These are phyloP conservation scores for Perizoma flavofasciatum DNA, from an alignment of 2,888 invertebrate genomes.

Conservation along the genomic window DNA sequence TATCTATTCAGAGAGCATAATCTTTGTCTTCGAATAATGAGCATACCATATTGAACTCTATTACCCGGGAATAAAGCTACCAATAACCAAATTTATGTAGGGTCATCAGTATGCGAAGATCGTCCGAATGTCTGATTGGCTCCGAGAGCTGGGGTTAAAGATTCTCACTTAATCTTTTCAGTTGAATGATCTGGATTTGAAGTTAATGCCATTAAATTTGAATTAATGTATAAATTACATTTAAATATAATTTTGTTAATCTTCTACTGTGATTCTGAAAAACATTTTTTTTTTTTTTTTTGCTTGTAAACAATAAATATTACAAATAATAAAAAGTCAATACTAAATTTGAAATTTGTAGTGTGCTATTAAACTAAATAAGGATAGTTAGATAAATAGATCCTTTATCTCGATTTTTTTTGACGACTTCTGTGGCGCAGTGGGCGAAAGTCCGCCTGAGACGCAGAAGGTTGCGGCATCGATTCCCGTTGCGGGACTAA, in stretches of 20 bases:
- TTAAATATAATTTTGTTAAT: conserved; percentile 8
- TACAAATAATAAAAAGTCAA: no score
- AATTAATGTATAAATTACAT: conserved; percentile 34
- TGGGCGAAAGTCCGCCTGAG: no score
- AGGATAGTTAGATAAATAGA: no score
- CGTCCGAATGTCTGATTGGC: conserved; percentile 70
- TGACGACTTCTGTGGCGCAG: no score
- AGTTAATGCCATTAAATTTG: conserved; percentile 57
- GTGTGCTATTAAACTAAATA: no score
- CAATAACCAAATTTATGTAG: conserved; percentile 21
- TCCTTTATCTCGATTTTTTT: no score
- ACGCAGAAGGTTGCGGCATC: no score
- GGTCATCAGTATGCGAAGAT: conserved; percentile 68
- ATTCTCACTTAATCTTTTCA: conserved; percentile 69
- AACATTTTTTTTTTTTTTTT: no score
- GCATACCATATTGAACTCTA: conserved; percentile 35
- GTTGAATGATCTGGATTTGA: conserved; percentile 65
- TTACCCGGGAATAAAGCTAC: conserved; percentile 20
- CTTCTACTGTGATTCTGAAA: no score
- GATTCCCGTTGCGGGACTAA: no score
- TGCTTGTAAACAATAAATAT: no score
- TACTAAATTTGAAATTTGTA: no score
- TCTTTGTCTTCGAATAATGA: conserved; percentile 28
- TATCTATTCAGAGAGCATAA: conserved; percentile 28
- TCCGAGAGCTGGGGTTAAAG: conserved; percentile 59